Percentiles rank a stretch among this genome's conserved stretches.
phyloP scores from a whole-genome alignment of 2,113 vertebrate species.

The Prinia subflava region DNA sequence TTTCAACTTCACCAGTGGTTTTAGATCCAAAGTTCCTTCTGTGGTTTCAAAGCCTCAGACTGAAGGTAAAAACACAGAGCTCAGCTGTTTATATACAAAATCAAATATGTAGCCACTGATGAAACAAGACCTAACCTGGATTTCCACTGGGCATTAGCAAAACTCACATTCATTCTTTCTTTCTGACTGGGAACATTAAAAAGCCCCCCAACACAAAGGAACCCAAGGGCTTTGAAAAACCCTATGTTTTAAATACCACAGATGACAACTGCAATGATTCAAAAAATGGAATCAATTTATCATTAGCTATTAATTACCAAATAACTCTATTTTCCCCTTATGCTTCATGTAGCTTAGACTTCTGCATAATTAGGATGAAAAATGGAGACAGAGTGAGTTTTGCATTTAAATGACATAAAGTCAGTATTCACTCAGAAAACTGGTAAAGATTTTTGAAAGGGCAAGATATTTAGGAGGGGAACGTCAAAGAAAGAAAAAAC shows the following conservation, averaged over 20 bases:
- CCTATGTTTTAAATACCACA: not conserved
- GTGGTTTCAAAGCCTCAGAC: constrained; percentile 31
- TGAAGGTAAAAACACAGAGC: not conserved
- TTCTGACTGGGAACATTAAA: not conserved
- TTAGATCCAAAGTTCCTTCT: constrained; percentile 9
- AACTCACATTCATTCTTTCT: not conserved
- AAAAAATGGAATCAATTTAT: constrained; percentile 50
- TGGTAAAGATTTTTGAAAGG: not conserved
- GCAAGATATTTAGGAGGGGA: not conserved
- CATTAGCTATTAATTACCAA: constrained; percentile 56
- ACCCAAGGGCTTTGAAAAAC: not conserved
- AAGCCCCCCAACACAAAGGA: not conserved
- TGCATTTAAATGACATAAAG: constrained; percentile 27
- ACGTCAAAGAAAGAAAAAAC: not conserved
- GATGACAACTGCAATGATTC: constrained; percentile 38
- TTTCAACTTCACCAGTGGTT: not conserved
- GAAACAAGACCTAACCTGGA: constrained; percentile 22
- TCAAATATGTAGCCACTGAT: constrained; percentile 7
- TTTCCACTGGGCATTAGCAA: not conserved
- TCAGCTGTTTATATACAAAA: constrained; percentile 46
- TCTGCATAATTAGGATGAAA: constrained; percentile 40
- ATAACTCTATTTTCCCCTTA: constrained; percentile 54
- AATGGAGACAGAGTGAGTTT: constrained; percentile 18
- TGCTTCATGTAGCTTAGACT: constrained; percentile 45
- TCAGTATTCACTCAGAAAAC: not conserved